Evolutionary conservation across 2,888 invertebrate species (phyloP), one percentile per base, ranked within the genome.

Genomic region (Stenoptilia bipunctidactyla): DNA sequence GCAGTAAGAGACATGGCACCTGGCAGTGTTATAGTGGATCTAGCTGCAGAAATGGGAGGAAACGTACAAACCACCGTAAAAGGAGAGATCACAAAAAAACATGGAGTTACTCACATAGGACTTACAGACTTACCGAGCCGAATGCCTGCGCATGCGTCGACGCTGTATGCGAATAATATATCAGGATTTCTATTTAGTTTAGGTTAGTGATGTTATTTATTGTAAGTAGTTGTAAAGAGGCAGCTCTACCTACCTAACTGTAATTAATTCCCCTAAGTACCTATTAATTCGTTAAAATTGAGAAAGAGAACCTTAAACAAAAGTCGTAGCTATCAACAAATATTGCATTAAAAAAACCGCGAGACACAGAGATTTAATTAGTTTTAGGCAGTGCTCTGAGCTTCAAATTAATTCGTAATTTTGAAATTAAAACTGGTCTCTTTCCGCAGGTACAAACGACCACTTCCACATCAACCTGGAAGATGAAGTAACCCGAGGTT

Each of bases 111-210:
- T 0, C 95, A 96, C 69, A 86, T 96, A 55, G 96, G 95, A 12
- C 85, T 92, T 45, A 94, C 94, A 0, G 94, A 96, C 74, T 71
- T 96, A 39, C 92, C 95, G 10, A 92, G 92, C 56, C 86, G 94
- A 39, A 86, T 96, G 62, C 93, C 95, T 0, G 92, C 94, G 0
- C 94, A 94, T 68, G 91, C 93, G 40, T 93, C 93, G 15, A 93
- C 93, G 0, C 82, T 96, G 14, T 96, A 94, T 62, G 93, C 92
- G n/a, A 96, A 96, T 68, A 96, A 96, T 62, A 93, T 96, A 50
- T 92, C 93, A 13, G 96, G 96, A 60, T 90, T 95, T 53, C 74
- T 96, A 6, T 74, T 95, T 1, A 92, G 93, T 38, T 88, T 95
- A 48, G 93, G 93, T 89, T 68, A 68, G 71, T 59, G 38, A 13